Conservation (phyloP, 2,888 invertebrate species). For the Bombylius discolor region DNA sequence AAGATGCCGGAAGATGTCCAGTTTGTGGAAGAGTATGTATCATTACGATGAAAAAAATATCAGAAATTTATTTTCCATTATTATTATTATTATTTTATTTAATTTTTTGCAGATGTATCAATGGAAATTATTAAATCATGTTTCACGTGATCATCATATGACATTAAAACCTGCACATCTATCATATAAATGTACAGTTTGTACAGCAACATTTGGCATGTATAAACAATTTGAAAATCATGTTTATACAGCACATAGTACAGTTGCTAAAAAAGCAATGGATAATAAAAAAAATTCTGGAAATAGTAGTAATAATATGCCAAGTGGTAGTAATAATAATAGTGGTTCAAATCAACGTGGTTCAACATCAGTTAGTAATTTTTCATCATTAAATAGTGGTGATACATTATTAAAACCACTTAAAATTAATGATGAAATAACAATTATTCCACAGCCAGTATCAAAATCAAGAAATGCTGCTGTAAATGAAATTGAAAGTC, state of each 20-base stretch:
- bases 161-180: conserved; percentile 84
- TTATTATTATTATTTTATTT: conserved; percentile 1
- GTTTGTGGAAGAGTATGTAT: conserved; percentile 77
- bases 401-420: conserved; percentile 64
- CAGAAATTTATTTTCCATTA: background rate
- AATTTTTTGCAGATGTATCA: conserved; percentile 62
- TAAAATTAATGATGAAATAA: conserved; percentile 81
- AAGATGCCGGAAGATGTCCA: conserved; percentile 88
- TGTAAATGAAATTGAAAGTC: conserved; percentile 36
- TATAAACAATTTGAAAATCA: conserved; percentile 91
- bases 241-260: conserved; percentile 85
- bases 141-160: conserved; percentile 82
- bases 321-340: conserved; percentile 16
- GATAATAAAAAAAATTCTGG: conserved; percentile 52
- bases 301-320: conserved; percentile 13
- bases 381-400: conserved; percentile 19
- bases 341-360: conserved; percentile 26
- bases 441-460: conserved; percentile 74
- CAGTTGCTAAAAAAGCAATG: conserved; percentile 76
- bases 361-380: conserved; percentile 9
- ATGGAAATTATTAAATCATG: conserved; percentile 85
- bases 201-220: conserved; percentile 89
- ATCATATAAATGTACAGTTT: conserved; percentile 90
- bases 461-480: conserved; percentile 31
- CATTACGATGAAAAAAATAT: background rate